Evolutionary conservation across 2,797 vertebrate genomes (phyloP).

Genomic region (Chlorospingus flavigularis): DNA sequence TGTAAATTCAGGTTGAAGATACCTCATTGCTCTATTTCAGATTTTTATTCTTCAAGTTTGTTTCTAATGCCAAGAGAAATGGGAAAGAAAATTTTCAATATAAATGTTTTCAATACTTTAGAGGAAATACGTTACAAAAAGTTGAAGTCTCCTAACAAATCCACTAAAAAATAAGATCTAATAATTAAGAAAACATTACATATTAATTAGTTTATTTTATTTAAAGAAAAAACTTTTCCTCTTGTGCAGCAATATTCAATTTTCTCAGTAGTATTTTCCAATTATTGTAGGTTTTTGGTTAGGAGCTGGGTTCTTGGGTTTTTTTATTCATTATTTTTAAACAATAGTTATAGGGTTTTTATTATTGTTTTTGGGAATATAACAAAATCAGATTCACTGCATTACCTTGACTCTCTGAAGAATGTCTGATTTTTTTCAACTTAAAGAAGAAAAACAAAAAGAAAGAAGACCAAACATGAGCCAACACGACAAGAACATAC

Average conservation of each 20-base stretch:
- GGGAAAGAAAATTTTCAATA: neutral
- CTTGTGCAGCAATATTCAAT: neutral
- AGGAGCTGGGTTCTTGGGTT: fast-evolving
- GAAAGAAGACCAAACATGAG: neutral
- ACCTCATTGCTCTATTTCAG: neutral
- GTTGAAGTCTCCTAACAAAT: neutral
- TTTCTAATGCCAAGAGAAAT: neutral
- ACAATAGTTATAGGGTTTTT: neutral
- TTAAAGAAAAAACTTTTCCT: neutral
- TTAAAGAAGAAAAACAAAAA: neutral
- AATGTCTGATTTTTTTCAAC: neutral
- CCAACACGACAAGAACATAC: neutral
- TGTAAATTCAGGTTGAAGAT: neutral
- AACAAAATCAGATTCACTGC: neutral
- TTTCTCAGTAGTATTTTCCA: neutral
- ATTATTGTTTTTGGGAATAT: neutral
- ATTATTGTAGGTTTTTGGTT: fast-evolving
- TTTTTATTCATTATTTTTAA: neutral
- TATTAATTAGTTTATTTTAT: neutral
- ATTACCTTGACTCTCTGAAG: neutral
- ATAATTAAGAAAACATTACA: neutral
- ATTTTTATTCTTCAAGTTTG: neutral
- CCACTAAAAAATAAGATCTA: neutral
- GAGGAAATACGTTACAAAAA: neutral
- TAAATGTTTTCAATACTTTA: neutral